These are phyloP conservation scores for Orgyia antiqua DNA, from an alignment of 2,888 invertebrate genomes.

Conservation along the genomic window DNA sequence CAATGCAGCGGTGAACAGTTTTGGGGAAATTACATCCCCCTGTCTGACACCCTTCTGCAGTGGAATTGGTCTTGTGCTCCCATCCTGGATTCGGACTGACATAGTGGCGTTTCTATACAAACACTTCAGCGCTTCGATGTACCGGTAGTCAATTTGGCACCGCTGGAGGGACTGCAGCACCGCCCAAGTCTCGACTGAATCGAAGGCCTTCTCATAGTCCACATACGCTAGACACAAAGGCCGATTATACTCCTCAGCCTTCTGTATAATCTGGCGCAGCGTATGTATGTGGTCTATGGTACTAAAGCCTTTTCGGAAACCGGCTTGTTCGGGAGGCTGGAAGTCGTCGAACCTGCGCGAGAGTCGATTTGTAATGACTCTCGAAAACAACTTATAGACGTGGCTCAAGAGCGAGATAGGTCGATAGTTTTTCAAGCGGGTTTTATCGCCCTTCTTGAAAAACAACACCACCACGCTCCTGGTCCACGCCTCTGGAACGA, in stretches of 20 bases:
- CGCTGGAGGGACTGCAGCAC: constrained; percentile 2
- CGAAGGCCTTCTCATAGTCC: constrained; percentile 3
- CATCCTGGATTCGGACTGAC: background rate
- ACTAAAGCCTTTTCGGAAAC: background rate
- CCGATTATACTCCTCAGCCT: background rate
- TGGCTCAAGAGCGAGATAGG: too few relatives aligned
- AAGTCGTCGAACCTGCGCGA: background rate
- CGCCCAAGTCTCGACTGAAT: constrained; percentile 3
- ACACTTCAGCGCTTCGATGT: constrained; percentile 5
- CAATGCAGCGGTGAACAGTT: background rate
- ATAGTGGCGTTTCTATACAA: constrained; percentile 1
- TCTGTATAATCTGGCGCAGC: background rate
- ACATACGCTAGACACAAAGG: background rate
- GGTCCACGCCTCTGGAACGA: too few relatives aligned
- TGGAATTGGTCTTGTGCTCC: constrained; percentile 8
- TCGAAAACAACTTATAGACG: background rate
- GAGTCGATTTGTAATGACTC: background rate
- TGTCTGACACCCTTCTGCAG: constrained; percentile 10
- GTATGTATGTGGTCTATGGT: background rate
- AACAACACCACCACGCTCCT: too few relatives aligned
- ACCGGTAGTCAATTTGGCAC: constrained; percentile 4
- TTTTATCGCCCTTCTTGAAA: too few relatives aligned
- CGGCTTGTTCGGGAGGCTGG: background rate
- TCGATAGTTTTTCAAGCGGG: too few relatives aligned
- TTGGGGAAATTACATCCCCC: background rate